Conservation (phyloP, 2,888 invertebrate genomes). For the Willowsia nigromaculata region DNA sequence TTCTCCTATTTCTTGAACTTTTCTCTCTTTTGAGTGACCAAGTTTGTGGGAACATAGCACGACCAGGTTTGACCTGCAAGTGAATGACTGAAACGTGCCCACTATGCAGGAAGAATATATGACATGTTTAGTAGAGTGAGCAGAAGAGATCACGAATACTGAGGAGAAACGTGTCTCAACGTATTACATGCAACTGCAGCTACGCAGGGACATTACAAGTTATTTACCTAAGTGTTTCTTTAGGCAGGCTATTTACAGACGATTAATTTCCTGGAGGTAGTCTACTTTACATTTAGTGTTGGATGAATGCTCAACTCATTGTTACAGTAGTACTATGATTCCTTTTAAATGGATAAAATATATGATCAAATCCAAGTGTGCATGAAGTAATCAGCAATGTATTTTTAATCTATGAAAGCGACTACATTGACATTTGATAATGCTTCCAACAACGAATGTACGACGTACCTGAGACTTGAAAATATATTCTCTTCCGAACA, state of each 20-base stretch:
- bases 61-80: conserved; percentile 66
- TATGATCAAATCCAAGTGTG: no score
- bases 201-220: neutral
- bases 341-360: no score
- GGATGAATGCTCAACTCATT: no score
- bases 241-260: neutral
- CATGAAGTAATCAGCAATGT: no score
- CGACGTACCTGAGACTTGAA: no score
- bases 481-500: no score
- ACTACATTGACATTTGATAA: no score
- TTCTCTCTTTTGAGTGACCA: neutral
- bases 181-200: neutral
- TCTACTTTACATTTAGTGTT: neutral
- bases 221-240: neutral
- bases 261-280: neutral
- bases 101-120: conserved; percentile 51
- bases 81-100: conserved; percentile 73
- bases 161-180: conserved; percentile 43
- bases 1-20: neutral
- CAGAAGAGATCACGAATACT: conserved; percentile 57
- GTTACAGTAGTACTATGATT: no score
- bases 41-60: conserved; percentile 1
- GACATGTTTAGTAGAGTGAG: conserved; percentile 55
- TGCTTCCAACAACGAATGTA: no score
- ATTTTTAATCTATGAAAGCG: no score